Base-by-base conservation (phyloP, 2,797 vertebrate species). In the Channa striata region DNA sequence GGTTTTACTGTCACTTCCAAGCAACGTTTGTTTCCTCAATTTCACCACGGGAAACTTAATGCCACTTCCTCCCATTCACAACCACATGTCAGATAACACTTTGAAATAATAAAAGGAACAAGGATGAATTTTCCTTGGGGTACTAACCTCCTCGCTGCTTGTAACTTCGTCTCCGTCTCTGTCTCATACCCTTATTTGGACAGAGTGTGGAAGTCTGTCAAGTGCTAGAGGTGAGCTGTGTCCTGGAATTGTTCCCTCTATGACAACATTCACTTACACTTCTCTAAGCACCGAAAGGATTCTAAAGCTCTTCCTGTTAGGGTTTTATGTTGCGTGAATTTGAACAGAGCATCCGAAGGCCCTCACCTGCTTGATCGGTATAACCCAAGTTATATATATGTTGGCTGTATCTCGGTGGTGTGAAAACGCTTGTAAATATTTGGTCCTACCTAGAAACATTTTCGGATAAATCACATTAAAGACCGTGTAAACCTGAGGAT, bases 31-130 rank as follows among this genome's bases (percentile, higher is more conserved):
- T 84, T 92, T 92, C 89, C 87, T 88, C 80, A 56, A 44, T 64
- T 89, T 78, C 63, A 69, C 53, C 72, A 58, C 73, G 72, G 88
- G 90, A 91, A 91, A 90, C 74, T 5, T 70, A 78, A 82, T 85
- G 20, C 78, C 80, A 83, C 83, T 92, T 95, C 93, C 93, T 93
- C 52, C 87, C 59, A 93, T 95, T 94, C 92, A 89, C 37, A 59
- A 39, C 66, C 0, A 6, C 51, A 62, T 82, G 85, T 84, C 81
- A 54, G 44, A 80, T 87, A 59, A 62, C 61, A 70, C 84, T 74
- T 74, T 83, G 50, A 84, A 89, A 92, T 80, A 92, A 85, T 72
- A 81, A 84, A 69, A 82, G 83, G 81, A 88, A 85, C 72, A 74
- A 76, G 69, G 79, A 82, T 80, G 65, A 71, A 78, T 74, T 81